These are phyloP conservation scores for Puffinus mauretanicus DNA, from an alignment of 2,113 vertebrate genomes.

Conservation along the genomic window DNA sequence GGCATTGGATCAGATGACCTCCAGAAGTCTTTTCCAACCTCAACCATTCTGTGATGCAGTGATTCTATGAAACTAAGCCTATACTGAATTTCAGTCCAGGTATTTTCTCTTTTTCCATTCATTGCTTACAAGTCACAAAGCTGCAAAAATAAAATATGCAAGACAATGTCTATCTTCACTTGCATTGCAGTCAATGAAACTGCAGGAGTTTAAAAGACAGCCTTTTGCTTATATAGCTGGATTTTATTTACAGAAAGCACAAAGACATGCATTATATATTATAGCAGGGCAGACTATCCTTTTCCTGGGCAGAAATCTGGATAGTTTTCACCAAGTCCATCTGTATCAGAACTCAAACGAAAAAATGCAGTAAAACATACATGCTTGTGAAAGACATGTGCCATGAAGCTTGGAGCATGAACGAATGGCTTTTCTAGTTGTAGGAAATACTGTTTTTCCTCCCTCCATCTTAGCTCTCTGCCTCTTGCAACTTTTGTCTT, in stretches of 20 bases:
- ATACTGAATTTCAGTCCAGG: neutral
- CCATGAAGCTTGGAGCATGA: accelerated
- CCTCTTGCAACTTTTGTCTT: neutral
- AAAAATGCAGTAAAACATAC: accelerated
- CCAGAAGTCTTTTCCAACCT: too few relatives aligned
- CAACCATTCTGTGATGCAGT: accelerated
- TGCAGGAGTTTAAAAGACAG: neutral
- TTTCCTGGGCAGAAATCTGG: neutral
- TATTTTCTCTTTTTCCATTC: neutral
- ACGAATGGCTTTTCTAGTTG: accelerated
- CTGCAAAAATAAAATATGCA: neutral
- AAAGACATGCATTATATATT: neutral
- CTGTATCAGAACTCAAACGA: neutral
- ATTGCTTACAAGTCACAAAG: neutral
- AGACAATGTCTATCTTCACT: neutral
- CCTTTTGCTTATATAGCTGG: neutral
- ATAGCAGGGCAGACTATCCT: neutral
- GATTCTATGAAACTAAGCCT: neutral
- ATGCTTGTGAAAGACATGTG: accelerated
- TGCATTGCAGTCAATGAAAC: neutral
- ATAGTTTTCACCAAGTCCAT: neutral
- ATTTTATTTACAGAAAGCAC: neutral
- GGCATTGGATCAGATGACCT: accelerated
- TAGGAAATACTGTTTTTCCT: neutral
- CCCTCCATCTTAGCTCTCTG: neutral